A percentile compares a stretch with the other conserved stretches of the same genome.
Evolutionary conservation across 2,113 vertebrate genomes (phyloP).

Genomic region (Etheostoma spectabile): DNA sequence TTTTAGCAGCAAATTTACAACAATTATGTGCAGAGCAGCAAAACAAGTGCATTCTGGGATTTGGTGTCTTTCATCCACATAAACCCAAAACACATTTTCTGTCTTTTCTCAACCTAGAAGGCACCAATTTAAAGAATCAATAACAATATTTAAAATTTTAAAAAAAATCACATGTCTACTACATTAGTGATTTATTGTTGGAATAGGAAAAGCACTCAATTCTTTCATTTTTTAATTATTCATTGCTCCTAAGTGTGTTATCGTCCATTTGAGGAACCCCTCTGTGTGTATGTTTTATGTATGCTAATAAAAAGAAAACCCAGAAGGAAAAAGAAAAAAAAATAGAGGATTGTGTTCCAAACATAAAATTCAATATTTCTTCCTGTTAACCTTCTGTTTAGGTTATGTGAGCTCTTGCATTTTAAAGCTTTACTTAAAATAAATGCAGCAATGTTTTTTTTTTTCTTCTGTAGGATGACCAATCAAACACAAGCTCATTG

Average conservation of each 20-base stretch:
- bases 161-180: too few species aligned
- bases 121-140: too few species aligned
- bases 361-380: not conserved
- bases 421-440: not conserved
- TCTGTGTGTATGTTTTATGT: conserved; percentile 5
- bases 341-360: not conserved
- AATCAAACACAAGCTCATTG: not conserved
- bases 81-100: too few species aligned
- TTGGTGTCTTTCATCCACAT: too few species aligned
- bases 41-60: too few species aligned
- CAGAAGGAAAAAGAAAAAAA: conserved; percentile 11
- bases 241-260: conserved; percentile 51
- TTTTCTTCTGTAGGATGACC: not conserved
- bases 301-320: conserved; percentile 22
- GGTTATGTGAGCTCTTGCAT: not conserved
- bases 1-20: too few species aligned
- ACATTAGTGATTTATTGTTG: not conserved
- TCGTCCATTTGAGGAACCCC: conserved; percentile 31
- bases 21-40: too few species aligned
- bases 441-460: not conserved
- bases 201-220: conserved; percentile 43
- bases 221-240: conserved; percentile 70
- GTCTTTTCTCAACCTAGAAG: too few species aligned
- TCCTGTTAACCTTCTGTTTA: not conserved
- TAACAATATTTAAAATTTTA: too few species aligned